Evolutionary conservation across 2,888 invertebrate genomes (phyloP), one percentile per base, ranked within the genome.

Genomic region (Aleiodes testaceus): DNA sequence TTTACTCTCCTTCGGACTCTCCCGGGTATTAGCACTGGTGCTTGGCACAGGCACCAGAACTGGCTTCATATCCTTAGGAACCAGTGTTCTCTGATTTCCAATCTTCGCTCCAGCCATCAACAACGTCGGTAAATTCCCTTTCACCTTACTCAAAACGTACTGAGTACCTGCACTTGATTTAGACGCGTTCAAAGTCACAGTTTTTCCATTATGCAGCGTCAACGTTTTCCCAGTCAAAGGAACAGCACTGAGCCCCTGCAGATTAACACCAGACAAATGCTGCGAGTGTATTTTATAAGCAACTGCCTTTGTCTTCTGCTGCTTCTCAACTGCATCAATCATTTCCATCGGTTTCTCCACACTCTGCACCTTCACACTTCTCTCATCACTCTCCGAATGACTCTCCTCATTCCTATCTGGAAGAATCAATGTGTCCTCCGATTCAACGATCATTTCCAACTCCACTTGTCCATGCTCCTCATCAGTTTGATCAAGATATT

Each of bases 91-190:
- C n/a, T 45, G 22, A 63, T 45, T 26, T 0, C 3, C 45, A 20
- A 6, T 45, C 14, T 63, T 63, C 1, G 63, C 42, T 45, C 20
- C 44, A 2, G 63, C 45, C 77, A 80, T 70, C 65, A 82, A 49
- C 14, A 81, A 65, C 3, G 78, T 72, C n/a, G 82, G 77, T 12
- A 81, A 42, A 59, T 79, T 79, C 6, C 77, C 76, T 71, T 85
- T 84, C 7, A 81, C 53, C 70, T 85, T 83, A 55, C 82, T 81
- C 45, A 85, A 65, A 3, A 83, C 78, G 7, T 81, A 84, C 9
- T 84, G 82, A 14, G 81, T 76, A 45, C 79, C 79, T 36, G 80
- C 70, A 26, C 79, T 76, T 2, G 80, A 77, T 63, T 80, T 78
- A 26, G 81, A 81, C 9, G 82, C 79, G 20, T 79, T 80, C 20